A percentile compares a stretch with the other conserved stretches of the same genome.
phyloP scores from a whole-genome alignment of 2,888 invertebrate genomes.

The Trisateles emortualis region DNA sequence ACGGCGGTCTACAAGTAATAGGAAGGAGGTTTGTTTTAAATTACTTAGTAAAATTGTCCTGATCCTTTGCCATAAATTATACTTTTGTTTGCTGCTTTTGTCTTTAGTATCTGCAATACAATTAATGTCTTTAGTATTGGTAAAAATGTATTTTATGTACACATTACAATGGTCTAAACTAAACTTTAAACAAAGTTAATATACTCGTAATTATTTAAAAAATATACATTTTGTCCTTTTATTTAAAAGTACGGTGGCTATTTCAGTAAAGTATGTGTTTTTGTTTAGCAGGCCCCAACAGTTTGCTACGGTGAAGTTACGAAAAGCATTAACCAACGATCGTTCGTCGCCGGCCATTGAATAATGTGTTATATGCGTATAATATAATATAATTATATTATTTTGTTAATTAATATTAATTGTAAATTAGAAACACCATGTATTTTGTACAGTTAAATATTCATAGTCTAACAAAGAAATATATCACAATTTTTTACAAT shows the following conservation, averaged over 20 bases:
- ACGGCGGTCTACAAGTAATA: constrained; percentile 88
- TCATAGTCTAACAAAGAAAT: constrained; percentile 86
- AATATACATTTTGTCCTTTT: too few species aligned
- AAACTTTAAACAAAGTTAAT: neutral
- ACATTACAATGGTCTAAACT: too few species aligned
- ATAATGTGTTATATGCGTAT: constrained; percentile 65
- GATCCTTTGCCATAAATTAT: constrained; percentile 20
- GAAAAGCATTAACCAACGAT: constrained; percentile 95
- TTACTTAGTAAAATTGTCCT: constrained; percentile 41
- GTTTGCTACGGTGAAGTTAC: constrained; percentile 95
- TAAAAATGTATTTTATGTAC: too few species aligned
- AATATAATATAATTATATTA: constrained; percentile 65
- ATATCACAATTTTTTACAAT: constrained; percentile 86
- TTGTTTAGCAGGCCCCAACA: constrained; percentile 91
- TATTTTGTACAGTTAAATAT: constrained; percentile 87
- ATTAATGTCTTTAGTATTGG: neutral
- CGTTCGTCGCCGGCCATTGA: constrained; percentile 93
- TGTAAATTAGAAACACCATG: constrained; percentile 84
- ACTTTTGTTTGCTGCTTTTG: constrained; percentile 33
- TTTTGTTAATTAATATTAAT: constrained; percentile 83
- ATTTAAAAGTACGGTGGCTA: too few species aligned
- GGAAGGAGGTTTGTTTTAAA: constrained; percentile 59
- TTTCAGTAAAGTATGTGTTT: constrained; percentile 29
- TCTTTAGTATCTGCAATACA: constrained; percentile 13
- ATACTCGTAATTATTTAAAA: too few species aligned